Conservation (phyloP, 2,888 invertebrate genomes). For the Nemapogon koenigi region DNA sequence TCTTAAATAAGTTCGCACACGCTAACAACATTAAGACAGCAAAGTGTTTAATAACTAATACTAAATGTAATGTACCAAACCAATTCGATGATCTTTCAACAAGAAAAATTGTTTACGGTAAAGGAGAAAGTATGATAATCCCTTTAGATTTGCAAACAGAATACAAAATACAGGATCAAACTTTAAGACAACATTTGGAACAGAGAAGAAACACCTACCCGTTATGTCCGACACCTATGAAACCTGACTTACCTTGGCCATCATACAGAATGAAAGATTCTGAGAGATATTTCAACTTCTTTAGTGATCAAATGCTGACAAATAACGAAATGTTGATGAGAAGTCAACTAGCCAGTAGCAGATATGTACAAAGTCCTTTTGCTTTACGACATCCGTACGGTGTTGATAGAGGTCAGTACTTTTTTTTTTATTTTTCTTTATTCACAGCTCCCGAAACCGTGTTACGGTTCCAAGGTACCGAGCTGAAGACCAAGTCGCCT, state of each 20-base stretch:
- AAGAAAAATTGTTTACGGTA: not conserved
- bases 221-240: conserved; percentile 41
- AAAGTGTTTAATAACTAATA: no score
- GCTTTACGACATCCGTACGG: conserved; percentile 40
- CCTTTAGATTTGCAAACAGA: not conserved
- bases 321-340: conserved; percentile 34
- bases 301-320: conserved; percentile 40
- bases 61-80: no score
- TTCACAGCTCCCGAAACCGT: no score
- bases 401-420: conserved; percentile 42
- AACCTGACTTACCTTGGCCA: conserved; percentile 34
- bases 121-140: not conserved
- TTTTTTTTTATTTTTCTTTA: not conserved
- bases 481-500: no score
- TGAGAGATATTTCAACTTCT: conserved; percentile 31
- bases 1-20: conserved; percentile 1
- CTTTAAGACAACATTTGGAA: not conserved
- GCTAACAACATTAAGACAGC: no score
- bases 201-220: conserved; percentile 45
- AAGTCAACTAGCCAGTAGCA: conserved; percentile 38
- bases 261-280: conserved; percentile 31
- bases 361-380: conserved; percentile 34
- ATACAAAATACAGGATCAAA: not conserved
- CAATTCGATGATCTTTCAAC: not conserved
- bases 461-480: no score